Percentiles rank a stretch among this genome's conserved stretches.
Evolutionary conservation across 1,140 invertebrate species (phyloP).

Genomic region (Neoseiulus cucumeris): DNA sequence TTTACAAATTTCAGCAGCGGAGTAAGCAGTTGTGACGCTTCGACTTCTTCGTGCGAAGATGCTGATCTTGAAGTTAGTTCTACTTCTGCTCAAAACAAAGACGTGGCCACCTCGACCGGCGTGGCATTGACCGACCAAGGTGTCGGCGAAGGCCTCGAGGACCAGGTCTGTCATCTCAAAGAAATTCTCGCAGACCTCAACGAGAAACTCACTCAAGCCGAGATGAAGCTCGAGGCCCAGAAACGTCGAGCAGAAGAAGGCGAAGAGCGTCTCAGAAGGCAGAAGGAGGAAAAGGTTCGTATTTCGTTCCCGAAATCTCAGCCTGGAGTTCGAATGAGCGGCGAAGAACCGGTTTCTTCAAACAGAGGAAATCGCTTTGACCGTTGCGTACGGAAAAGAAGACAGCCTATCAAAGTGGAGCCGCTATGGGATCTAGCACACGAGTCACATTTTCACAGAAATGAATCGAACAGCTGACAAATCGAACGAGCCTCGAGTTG

Average conservation of each 20-base stretch:
- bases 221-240: conserved; percentile 26
- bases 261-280: conserved; percentile 26
- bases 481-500: too few relatives aligned
- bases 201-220: conserved; percentile 26
- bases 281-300: conserved; percentile 27
- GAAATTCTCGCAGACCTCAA: conserved; percentile 29
- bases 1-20: neutral
- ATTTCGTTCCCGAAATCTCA: too few relatives aligned
- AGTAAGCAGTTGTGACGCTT: conserved; percentile 5
- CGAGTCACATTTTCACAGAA: too few relatives aligned
- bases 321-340: too few relatives aligned
- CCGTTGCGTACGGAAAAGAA: too few relatives aligned
- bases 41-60: conserved; percentile 9
- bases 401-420: too few relatives aligned
- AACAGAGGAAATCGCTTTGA: too few relatives aligned
- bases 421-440: too few relatives aligned
- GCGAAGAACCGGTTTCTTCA: too few relatives aligned
- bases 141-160: neutral
- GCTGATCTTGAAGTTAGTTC: neutral
- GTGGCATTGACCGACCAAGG: neutral
- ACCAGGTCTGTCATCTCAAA: conserved; percentile 20
- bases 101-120: neutral
- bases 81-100: neutral
- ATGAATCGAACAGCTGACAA: too few relatives aligned
- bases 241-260: conserved; percentile 25